phyloP scores from a whole-genome alignment of 2,888 invertebrate genomes.

The Cataglyphis altisquamis region DNA sequence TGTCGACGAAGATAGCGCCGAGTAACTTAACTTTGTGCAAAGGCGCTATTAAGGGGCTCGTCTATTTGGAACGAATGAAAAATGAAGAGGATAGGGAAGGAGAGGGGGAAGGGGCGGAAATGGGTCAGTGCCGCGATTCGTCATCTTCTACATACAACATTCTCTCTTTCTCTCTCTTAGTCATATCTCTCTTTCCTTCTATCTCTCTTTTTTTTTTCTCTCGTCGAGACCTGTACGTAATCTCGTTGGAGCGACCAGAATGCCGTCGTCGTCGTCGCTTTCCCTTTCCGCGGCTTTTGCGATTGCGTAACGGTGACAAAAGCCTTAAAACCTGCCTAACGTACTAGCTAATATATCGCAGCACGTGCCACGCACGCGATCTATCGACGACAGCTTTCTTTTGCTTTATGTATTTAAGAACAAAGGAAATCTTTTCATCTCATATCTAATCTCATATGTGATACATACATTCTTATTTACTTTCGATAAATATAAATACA shows the following conservation, averaged over 20 bases:
- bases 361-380: conserved; percentile 66
- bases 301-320: conserved; percentile 68
- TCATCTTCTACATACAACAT: conserved; percentile 52
- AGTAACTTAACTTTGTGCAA: not conserved
- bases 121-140: conserved; percentile 78
- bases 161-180: conserved; percentile 35
- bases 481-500: not conserved
- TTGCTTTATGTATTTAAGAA: conserved; percentile 14
- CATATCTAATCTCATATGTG: not conserved
- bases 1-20: not conserved
- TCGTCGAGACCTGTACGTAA: conserved; percentile 31
- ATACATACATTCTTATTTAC: conserved; percentile 4
- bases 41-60: conserved; percentile 23
- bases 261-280: conserved; percentile 73
- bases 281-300: conserved; percentile 79
- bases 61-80: conserved; percentile 1
- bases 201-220: conserved; percentile 37
- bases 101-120: conserved; percentile 59
- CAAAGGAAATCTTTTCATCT: conserved; percentile 37
- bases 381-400: conserved; percentile 32
- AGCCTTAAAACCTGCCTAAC: conserved; percentile 55
- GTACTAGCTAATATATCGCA: conserved; percentile 43
- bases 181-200: not conserved
- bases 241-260: conserved; percentile 68
- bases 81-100: conserved; percentile 20